Base-by-base conservation (phyloP, 1,140 invertebrate genomes). In the Drosophila sturtevanti region DNA sequence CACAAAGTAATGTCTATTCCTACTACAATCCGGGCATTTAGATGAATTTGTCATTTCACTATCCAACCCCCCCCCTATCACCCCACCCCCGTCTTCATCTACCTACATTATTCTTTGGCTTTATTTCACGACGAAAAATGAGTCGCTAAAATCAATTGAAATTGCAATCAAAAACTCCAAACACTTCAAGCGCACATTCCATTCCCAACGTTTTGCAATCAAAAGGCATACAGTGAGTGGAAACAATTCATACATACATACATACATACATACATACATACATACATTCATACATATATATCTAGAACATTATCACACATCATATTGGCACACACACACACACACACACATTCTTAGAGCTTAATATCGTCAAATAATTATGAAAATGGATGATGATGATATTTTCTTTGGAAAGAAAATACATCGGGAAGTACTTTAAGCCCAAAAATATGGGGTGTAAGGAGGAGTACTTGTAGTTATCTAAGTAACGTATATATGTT, bases 1-100 rank as follows among this genome's bases (percentile, higher is more conserved):
- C 80, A 4, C 77, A 86, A 12, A 73, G 69, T 65, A 75, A 60
- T 22, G 58, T 86, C 7, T 90, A 91, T 44, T 86, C 82, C 14
- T 91, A 89, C 55, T 91, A 86, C 44, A 91, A 90, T 82, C 80
- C 85, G 5, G 82, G 90, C 16, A 64, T 90, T 59, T 91, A 90
- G 37, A 37, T 12, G 27, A 31, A 31, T 31, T 31, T 31, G 5
- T 31, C 6, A 31, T 31, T 31, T 6, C 27, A 31, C 27, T 31
- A 31, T 31, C n/a, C n/a, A n/a, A n/a, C n/a, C n/a, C n/a, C n/a
- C n/a, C n/a, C n/a, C n/a, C n/a, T n/a, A n/a, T n/a, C n/a, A n/a
- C n/a, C n/a, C n/a, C n/a, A n/a, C n/a, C n/a, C n/a, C n/a, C n/a
- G n/a, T n/a, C n/a, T n/a, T n/a, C n/a, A n/a, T n/a, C n/a, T n/a